Evolutionary conservation across 2,113 vertebrate species (phyloP).

Genomic region (Mus spicilegus): DNA sequence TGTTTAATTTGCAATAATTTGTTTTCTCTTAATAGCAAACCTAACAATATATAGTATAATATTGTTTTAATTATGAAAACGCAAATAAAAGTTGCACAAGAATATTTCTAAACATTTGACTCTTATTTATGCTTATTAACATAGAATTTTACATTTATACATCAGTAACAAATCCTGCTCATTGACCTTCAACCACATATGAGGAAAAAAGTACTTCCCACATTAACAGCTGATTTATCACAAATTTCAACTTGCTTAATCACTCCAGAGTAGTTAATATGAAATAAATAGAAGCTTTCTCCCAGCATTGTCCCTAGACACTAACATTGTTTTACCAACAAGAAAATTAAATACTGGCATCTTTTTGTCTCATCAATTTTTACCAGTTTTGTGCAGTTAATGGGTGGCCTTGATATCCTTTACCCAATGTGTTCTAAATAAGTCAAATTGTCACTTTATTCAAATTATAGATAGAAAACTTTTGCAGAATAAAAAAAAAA

Average conservation of each 20-base stretch:
- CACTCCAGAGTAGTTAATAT: neutral
- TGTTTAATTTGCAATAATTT: neutral
- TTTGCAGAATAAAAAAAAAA: neutral
- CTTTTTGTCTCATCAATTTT: neutral
- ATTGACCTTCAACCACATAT: neutral
- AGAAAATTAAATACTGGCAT: neutral
- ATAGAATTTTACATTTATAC: neutral
- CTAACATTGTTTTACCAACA: neutral
- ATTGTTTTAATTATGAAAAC: neutral
- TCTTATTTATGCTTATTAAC: slow-evolving; percentile 4
- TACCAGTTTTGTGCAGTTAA: neutral
- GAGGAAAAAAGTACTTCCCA: neutral
- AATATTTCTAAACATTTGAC: neutral
- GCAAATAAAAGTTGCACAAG: neutral
- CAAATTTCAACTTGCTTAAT: neutral
- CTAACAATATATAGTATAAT: slow-evolving; percentile 28
- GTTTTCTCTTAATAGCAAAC: neutral
- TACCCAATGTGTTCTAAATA: neutral
- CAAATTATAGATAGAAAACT: neutral
- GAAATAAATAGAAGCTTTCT: neutral
- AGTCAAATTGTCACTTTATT: neutral
- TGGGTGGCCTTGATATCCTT: neutral
- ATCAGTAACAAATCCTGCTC: neutral
- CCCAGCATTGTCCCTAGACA: neutral
- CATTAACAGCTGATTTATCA: neutral